These are phyloP conservation scores for Sylvia borin DNA, from an alignment of 2,797 vertebrate genomes.

Conservation along the genomic window DNA sequence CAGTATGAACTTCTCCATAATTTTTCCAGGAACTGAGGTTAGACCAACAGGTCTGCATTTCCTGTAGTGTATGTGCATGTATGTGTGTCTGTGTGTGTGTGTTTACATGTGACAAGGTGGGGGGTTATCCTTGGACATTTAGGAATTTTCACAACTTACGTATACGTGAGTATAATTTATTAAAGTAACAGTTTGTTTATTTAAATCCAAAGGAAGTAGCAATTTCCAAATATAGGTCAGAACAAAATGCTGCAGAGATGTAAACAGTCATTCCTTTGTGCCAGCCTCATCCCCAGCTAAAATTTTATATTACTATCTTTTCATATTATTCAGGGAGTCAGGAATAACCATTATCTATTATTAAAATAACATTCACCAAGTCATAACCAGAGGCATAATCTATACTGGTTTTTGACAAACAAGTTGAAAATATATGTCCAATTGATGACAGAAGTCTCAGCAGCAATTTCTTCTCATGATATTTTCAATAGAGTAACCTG, in stretches of 20 bases:
- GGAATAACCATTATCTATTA: constrained; percentile 71
- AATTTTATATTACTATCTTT: constrained; percentile 28
- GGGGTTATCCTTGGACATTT: not conserved
- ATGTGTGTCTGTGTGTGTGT: fast-evolving
- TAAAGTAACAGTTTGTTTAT: not conserved
- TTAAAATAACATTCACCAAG: constrained; percentile 44
- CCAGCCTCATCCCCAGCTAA: not conserved
- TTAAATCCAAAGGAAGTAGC: not conserved
- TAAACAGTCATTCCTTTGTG: constrained; percentile 1
- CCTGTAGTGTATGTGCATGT: not conserved
- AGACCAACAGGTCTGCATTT: not conserved
- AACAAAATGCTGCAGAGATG: constrained; percentile 31
- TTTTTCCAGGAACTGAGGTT: not conserved
- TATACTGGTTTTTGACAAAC: constrained; percentile 18
- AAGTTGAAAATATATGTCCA: constrained; percentile 61
- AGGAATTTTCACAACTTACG: not conserved
- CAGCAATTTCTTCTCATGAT: constrained; percentile 49
- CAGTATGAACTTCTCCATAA: not conserved
- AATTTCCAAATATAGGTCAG: not conserved
- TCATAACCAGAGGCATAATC: constrained; percentile 20
- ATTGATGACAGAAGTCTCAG: constrained; percentile 48
- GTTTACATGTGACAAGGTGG: fast-evolving
- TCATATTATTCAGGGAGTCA: constrained; percentile 41
- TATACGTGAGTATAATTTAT: not conserved
- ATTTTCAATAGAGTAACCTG: constrained; percentile 45